A percentile compares a stretch with the other conserved stretches of the same genome.
phyloP scores from a whole-genome alignment of 1,140 invertebrate species.

The Drosophila rufa region DNA sequence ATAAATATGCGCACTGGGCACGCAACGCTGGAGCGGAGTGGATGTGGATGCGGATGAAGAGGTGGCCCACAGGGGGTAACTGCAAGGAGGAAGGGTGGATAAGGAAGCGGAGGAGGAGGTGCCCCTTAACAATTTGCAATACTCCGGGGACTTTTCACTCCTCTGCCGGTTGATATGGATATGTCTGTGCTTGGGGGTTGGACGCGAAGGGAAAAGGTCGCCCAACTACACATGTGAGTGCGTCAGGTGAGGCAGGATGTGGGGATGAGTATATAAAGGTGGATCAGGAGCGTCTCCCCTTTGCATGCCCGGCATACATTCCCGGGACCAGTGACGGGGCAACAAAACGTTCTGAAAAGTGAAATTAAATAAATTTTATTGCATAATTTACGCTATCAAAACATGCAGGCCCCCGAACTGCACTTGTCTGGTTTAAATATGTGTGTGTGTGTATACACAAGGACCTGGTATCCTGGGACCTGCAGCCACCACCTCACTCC shows the following conservation, averaged over 20 bases:
- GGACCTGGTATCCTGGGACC: constrained; percentile 23
- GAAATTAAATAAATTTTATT: constrained; percentile 84
- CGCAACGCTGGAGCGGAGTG: constrained; percentile 42
- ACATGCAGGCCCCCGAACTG: constrained; percentile 61
- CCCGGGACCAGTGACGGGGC: constrained; percentile 44
- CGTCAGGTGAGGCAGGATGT: constrained; percentile 28
- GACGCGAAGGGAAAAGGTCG: background rate
- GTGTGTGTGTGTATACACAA: background rate
- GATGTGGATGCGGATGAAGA: constrained; percentile 5
- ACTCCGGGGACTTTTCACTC: constrained; percentile 64
- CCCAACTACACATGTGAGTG: constrained; percentile 38
- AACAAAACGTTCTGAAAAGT: constrained; percentile 80
- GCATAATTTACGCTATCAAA: constrained; percentile 84
- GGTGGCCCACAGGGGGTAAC: constrained; percentile 8
- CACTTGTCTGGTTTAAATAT: constrained; percentile 29
- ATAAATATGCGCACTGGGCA: constrained; percentile 72
- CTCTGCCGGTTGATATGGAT: constrained; percentile 58
- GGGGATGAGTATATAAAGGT: background rate
- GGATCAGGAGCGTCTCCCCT: background rate
- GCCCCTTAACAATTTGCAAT: constrained; percentile 70
- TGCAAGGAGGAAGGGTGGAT: background rate
- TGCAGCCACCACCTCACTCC: constrained; percentile 19
- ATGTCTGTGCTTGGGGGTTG: constrained; percentile 22
- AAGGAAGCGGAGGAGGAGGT: constrained; percentile 16
- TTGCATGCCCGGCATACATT: constrained; percentile 64